Evolutionary conservation across 23 tunicate species (phyloP).

Genomic region (Trididemnum clinides): DNA sequence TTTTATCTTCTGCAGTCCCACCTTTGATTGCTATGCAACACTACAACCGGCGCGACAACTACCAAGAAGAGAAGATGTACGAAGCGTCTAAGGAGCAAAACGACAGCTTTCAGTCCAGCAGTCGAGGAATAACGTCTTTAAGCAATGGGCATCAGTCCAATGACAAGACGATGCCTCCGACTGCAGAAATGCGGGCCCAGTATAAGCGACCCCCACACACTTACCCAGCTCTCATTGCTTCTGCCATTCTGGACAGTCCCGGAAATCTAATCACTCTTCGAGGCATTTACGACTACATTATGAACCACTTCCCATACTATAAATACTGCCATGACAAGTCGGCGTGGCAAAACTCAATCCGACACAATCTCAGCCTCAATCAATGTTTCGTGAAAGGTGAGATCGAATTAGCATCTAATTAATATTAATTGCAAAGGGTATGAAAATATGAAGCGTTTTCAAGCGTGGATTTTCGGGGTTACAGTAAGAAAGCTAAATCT

Average conservation of each 20-base stretch:
- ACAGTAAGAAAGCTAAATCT: no score
- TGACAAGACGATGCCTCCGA: background rate
- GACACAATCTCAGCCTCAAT: conserved; percentile 92
- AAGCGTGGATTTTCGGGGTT: no score
- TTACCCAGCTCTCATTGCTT: conserved; percentile 93
- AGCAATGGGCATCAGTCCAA: background rate
- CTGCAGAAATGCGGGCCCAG: conserved; percentile 66
- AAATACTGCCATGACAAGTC: conserved; percentile 97
- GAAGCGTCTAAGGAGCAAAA: background rate
- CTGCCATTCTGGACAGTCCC: conserved; percentile 96
- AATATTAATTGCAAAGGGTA: no score
- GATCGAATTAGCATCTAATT: no score
- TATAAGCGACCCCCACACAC: conserved; percentile 98
- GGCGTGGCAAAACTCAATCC: conserved; percentile 97
- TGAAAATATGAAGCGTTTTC: no score
- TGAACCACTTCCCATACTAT: conserved; percentile 96
- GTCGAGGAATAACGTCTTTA: background rate
- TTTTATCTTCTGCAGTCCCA: conserved; percentile 20
- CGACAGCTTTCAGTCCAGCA: background rate
- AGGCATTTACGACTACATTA: conserved; percentile 95
- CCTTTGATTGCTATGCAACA: conserved; percentile 33
- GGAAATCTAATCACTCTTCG: conserved; percentile 85
- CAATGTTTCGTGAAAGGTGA: conserved; percentile 98
- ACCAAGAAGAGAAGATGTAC: background rate
- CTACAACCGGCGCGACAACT: background rate